phyloP scores from a whole-genome alignment of 2,888 invertebrate species.

The Epinotia brunnichana region DNA sequence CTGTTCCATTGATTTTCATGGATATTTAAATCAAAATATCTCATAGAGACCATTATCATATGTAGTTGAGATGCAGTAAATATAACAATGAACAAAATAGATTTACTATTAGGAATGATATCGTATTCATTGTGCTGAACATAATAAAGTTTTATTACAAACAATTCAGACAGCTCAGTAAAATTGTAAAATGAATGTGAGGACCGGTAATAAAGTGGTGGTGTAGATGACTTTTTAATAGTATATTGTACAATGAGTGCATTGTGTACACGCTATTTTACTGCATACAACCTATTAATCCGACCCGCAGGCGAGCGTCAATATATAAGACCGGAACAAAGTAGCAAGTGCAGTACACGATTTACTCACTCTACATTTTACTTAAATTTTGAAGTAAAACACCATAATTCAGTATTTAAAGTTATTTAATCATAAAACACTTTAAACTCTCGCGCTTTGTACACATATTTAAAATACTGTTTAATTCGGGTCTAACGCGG shows the following conservation, averaged over 20 bases:
- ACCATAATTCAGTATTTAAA: too few relatives aligned
- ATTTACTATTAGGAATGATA: neutral
- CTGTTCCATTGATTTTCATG: neutral
- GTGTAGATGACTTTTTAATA: neutral
- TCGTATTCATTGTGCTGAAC: neutral
- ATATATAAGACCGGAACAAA: neutral
- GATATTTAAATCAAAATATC: neutral
- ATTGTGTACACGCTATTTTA: neutral
- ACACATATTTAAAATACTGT: too few relatives aligned
- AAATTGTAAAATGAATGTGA: slow-evolving; percentile 2
- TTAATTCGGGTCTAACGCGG: too few relatives aligned
- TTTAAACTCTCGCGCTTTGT: too few relatives aligned
- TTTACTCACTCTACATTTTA: neutral
- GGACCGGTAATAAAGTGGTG: slow-evolving; percentile 3
- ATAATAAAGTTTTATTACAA: slow-evolving; percentile 11
- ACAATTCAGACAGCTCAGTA: neutral
- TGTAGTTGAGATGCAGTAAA: neutral
- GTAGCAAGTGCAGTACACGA: neutral
- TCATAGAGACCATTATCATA: neutral
- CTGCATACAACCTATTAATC: neutral
- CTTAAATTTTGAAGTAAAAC: neutral
- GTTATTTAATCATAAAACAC: too few relatives aligned
- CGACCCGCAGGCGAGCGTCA: neutral
- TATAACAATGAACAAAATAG: neutral
- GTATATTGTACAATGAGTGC: neutral